Base-by-base conservation (phyloP, 2,797 vertebrate species). In the Lophius americanus region DNA sequence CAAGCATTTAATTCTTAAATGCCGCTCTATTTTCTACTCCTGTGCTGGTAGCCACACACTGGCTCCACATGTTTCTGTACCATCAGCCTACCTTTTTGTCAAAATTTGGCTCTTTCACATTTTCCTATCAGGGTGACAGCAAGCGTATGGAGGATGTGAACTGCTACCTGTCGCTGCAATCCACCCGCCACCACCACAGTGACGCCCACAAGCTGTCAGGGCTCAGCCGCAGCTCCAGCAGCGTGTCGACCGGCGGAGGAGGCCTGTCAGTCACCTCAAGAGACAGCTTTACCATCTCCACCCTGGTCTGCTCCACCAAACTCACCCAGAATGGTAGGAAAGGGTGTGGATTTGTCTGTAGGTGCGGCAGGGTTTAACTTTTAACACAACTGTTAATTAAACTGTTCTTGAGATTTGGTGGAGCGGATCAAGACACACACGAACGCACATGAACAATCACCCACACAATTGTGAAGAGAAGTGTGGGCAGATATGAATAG, bases 251-350 rank as follows among this genome's bases (percentile, higher is more conserved):
- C 1, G 2, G 81, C 2, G 82, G 86, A 7, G 86, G 95, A 10
- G 95, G 95, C 0, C 94, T 99, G n/a, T 97, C 97, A 0, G 85
- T 95, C 81, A 99, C 95, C 93, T 95, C 96, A 37, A 92, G 96
- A 68, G 98, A 99, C 90, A 90, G 88, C 11, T 98, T 99, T 85
- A 92, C 41, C 82, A 98, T 99, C 83, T 95, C 95, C 48, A 98
- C 95, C 2, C 93, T 99, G 43, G 96, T 99, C 81, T 99, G 98
- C 79, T 99, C 98, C 68, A 99, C 97, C 14, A 99, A 99, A 79
- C 91, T 99, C 82, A 99, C 98, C 35, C 98, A 99, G 89, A 99
- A 99, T 0, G 97, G 98, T 99, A 92, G 1, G 76, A 68, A 35
- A 11, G 7, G 36, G 51, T 55, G 50, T 56, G 55, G 59, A 7